Evolutionary conservation across 2,888 invertebrate genomes (phyloP), one percentile per base, ranked within the genome.

Genomic region (Drosophila meridionalis): DNA sequence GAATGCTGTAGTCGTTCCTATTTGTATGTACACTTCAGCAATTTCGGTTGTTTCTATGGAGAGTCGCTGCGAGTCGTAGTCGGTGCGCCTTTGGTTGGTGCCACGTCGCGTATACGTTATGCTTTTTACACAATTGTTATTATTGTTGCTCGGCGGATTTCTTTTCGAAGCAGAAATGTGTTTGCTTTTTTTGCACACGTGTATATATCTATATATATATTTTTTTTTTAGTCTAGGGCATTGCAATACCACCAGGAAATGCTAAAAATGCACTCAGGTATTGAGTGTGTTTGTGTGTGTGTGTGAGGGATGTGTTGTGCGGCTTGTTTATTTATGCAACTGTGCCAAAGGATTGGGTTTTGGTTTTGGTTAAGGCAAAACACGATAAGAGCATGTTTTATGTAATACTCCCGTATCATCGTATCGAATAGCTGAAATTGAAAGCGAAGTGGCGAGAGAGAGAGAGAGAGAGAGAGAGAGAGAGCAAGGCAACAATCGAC

Each of bases 101-200:
- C 86, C 83, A 83, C 86, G 75, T 78, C 69, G 86, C 88, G 85
- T 83, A 86, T 86, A 85, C 82, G 86, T 88, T 83, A 83, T 88
- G 82, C 79, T 75, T 79, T 86, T 83, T 83, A 80, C 67, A 76
- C 80, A 83, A 83, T 74, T 80, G 77, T 77, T 83, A 73, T 79
- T 77, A 71, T 73, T 75, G 82, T 73, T 55, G 67, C 47, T 59
- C 28, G 38, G 55, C 55, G 74, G 58, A 42, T 40, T 40, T 55
- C 55, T 55, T 55, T 55, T 14, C 20, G 32, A 65, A 63, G 65
- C 57, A 70, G 56, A 69, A 74, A 66, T 74, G 65, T 68, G 7
- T 67, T 43, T 66, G 30, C 63, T 68, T 76, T 34, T 56, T 40
- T 42, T 30, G 45, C 73, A 68, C 73, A 67, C 53, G 78, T 74